Evolutionary conservation across 2,113 vertebrate species (phyloP).

Genomic region (Archocentrus centrarchus): DNA sequence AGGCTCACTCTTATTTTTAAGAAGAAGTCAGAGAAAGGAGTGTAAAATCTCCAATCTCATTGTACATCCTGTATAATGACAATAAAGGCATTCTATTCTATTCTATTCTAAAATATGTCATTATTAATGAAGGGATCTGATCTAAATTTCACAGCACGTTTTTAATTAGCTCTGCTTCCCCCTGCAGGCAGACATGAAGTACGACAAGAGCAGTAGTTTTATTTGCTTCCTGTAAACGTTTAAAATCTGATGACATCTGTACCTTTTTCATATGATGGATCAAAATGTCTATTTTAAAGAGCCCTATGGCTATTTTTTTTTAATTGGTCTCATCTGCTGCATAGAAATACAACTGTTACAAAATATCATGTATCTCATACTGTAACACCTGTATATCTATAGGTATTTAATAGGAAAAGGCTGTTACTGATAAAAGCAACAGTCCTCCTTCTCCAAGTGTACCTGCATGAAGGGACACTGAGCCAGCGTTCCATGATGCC

Average conservation of each 20-base stretch:
- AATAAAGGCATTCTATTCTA: too few relatives aligned
- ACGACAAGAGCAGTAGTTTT: background rate
- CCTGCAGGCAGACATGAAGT: background rate
- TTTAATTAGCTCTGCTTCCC: conserved; percentile 16
- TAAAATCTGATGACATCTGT: background rate
- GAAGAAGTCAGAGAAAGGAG: background rate
- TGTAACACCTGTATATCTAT: background rate
- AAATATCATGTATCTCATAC: background rate
- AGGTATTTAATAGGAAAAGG: background rate
- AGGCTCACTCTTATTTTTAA: background rate
- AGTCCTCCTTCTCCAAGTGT: background rate
- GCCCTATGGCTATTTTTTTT: background rate
- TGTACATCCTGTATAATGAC: too few relatives aligned
- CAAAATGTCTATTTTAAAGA: background rate
- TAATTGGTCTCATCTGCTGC: background rate
- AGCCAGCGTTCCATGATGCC: background rate
- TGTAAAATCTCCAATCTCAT: too few relatives aligned
- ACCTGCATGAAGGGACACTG: background rate
- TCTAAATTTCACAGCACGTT: background rate
- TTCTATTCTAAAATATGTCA: too few relatives aligned
- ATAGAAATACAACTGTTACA: background rate
- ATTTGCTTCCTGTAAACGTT: background rate
- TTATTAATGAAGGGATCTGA: background rate
- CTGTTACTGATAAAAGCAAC: background rate
- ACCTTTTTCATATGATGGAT: background rate